Base-by-base conservation (phyloP, 2,113 vertebrate species). In the Desmodus rotundus region DNA sequence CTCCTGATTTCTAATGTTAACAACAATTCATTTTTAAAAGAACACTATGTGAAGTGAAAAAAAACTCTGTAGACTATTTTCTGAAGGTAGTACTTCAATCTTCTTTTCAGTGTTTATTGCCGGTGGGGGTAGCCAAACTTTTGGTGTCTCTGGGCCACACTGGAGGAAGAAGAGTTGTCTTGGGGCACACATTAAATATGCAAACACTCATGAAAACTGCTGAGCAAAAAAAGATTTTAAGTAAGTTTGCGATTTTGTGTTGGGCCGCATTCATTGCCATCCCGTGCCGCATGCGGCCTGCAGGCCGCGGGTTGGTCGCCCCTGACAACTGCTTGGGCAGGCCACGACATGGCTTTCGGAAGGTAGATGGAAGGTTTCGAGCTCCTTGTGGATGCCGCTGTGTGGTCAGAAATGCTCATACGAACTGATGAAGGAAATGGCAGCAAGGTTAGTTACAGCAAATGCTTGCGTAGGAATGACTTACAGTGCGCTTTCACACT, bases 11-110 rank as follows among this genome's bases (percentile, higher is more conserved):
- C 70, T 65, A 52, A 93, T 82, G 61, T 86, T 95, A 43, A 91
- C 56, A 28, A 52, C 38, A 89, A 43, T 65, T 92, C 33, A 22
- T 63, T 84, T 91, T 90, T 36, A 58, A 65, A 92, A 65, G 50
- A 91, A 74, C 20, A 38, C 70, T 22, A 0, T 56, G 28, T 68
- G 20, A 87, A 61, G 22, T 70, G 67, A 96, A 89, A n/a, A 33
- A 95, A 93, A 68, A 33, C 54, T 74, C 78, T 93, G 28, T 73
- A 82, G 54, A 43, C 36, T 73, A 52, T 95, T 93, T 92, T 87
- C 63, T 87, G 65, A n/a, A 65, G 41, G 50, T 50, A 50, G 15
- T 41, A 6, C 84, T 22, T 93, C 63, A 68, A 45, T 87, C 38
- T 93, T 80, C 54, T 77, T 96, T 89, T 87, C 76, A 74, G 6